Evolutionary conservation across 2,888 invertebrate genomes (phyloP), one percentile per base, ranked within the genome.

Genomic region (Anarsia innoxiella): DNA sequence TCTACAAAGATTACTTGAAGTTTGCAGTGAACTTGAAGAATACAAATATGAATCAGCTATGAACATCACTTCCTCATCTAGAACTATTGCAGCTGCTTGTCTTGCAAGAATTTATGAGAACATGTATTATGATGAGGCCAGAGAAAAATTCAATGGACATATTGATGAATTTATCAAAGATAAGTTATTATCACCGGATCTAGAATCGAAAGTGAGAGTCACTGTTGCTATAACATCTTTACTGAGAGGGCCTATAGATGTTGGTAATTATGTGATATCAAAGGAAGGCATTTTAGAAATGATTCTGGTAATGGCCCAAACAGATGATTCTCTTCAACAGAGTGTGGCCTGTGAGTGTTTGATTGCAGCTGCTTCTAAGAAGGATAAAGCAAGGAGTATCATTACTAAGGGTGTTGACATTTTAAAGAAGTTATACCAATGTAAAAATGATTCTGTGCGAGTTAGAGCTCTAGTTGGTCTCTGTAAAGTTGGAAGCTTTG

Each of bases 281-380:
- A 89, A 91, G 56, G 92, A 92, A 51, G 96, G 96, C 16, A 93
- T 99, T 42, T 87, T 98, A 54, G 94, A 97, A 72, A 96, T 99
- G 93, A 96, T 99, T 71, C 82, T 99, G 16, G 94, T 94, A 3
- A 97, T 99, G 96, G 99, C 99, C 1, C 93, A 93, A 42, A 93
- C 94, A 6, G 96, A 96, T n/a, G 95, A 97, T 61, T 51, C 88
- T 9, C 76, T 97, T 0, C 96, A 98, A 64, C 93, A 99, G 84
- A 93, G 93, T 74, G 93, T 98, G 9, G 95, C 99, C 0, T 96
- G 96, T 61, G 99, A 99, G 74, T 97, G 99, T 53, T 91, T 99
- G 31, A 94, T 99, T 42, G 96, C 97, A 3, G 97, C 98, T 2
- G 93, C 98, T 1, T 95, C 96, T 3, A 99, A 99, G 71, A 97